Evolutionary conservation across 2,888 invertebrate species (phyloP).

Genomic region (Diachrysia chrysitis): DNA sequence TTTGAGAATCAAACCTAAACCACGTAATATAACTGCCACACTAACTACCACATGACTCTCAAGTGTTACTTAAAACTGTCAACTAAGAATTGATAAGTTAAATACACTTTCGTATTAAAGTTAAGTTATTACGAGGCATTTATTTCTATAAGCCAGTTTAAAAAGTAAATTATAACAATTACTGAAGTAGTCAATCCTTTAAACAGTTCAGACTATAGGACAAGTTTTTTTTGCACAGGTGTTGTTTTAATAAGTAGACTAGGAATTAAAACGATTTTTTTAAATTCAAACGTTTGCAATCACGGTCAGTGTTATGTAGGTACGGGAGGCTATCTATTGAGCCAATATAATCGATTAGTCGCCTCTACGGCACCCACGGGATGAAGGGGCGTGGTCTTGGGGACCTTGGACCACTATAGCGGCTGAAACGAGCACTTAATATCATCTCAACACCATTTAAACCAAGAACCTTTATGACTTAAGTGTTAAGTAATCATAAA

Average conservation of each 20-base stretch:
- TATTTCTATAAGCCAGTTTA: not conserved
- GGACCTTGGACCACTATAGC: not conserved
- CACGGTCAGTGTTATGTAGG: not conserved
- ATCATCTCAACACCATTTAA: not conserved
- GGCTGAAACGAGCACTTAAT: not conserved
- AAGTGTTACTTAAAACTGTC: no score
- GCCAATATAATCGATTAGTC: slow-evolving; percentile 34
- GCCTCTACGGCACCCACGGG: slow-evolving; percentile 36
- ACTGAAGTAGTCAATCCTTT: not conserved
- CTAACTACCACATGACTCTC: not conserved
- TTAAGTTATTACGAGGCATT: not conserved
- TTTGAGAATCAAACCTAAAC: not conserved
- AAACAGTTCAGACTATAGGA: no score
- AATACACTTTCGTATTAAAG: no score
- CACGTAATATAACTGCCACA: not conserved
- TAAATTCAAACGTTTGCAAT: slow-evolving; percentile 16
- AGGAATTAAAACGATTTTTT: no score
- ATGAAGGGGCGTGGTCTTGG: slow-evolving; percentile 37
- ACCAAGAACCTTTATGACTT: not conserved
- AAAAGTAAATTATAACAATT: not conserved
- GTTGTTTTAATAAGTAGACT: no score
- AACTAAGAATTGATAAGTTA: no score
- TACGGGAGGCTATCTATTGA: slow-evolving; percentile 27
- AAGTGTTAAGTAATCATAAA: not conserved
- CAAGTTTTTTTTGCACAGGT: no score